Percentiles rank a stretch among this genome's conserved stretches.
Evolutionary conservation across 2,113 vertebrate species (phyloP).

Genomic region (Apistogramma diplotaenia): DNA sequence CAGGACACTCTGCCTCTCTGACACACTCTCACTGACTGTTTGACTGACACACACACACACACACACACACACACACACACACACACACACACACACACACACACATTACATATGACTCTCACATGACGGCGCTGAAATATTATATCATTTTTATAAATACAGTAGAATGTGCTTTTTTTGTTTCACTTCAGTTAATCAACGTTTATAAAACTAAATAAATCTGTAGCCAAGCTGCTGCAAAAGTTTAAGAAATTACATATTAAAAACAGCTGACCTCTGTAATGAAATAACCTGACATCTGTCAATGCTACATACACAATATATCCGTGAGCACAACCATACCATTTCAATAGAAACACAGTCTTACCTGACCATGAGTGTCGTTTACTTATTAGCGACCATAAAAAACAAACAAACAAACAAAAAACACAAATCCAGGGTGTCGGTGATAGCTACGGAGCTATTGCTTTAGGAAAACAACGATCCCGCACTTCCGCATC

Average conservation of each 20-base stretch:
- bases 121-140: slow-evolving; percentile 35
- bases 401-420: neutral
- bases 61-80: neutral
- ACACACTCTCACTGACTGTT: too few relatives aligned
- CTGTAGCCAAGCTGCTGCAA: neutral
- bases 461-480: slow-evolving; percentile 38
- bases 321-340: neutral
- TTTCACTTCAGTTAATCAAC: neutral
- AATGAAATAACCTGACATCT: neutral
- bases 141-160: neutral
- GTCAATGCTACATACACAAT: neutral
- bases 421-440: too few relatives aligned
- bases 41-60: neutral
- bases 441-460: neutral
- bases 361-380: slow-evolving; percentile 69
- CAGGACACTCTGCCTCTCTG: neutral
- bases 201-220: neutral
- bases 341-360: neutral
- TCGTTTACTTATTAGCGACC: neutral
- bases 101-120: slow-evolving; percentile 43
- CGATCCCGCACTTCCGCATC: slow-evolving; percentile 48
- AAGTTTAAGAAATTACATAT: neutral
- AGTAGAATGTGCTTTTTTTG: neutral
- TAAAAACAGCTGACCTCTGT: neutral
- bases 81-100: neutral